Evolutionary conservation across 2,797 vertebrate species (phyloP), one percentile per base, ranked within the genome.

Genomic region (Molossus molossus): DNA sequence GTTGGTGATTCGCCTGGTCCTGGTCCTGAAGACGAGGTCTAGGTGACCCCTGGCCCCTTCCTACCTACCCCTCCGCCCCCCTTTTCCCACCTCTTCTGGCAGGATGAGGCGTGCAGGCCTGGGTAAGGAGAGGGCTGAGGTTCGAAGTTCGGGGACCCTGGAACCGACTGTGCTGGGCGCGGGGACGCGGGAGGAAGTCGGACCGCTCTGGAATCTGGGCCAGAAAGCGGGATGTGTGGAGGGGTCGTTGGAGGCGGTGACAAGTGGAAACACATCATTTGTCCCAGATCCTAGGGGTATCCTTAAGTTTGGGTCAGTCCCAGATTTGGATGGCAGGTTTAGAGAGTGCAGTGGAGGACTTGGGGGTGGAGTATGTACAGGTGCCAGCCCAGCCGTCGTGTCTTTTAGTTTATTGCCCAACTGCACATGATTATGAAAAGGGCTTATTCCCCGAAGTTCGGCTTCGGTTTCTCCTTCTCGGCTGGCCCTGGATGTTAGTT

Each of bases 81-180:
- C 91, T 79, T 73, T 86, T 1, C 33, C 45, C 62, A 86, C 45
- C 5, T 62, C 25, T n/a, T 77, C 86, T 65, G 86, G 81, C 89
- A 91, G 93, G 69, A 96, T 96, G 97, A 95, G 90, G 93, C 96
- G 95, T 91, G 92, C 97, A 87, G 97, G 97, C 96, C 89, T 97
- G 92, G 96, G 96, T 96, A 91, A 96, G 97, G 82, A 83, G 87
- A 90, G 73, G 65, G 50, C 81, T 58, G 72, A 92, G 64, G 45
- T 77, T 95, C 40, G 29, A 94, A 95, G 75, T 92, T 94, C 83
- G 69, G 94, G 85, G 57, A 23, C 29, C 45, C 45, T 33, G 11
- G 45, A 75, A 55, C 80, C 37, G 13, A 13, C 9, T 0, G 11
- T 76, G 27, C 18, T 27, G 50, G 81, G 94, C 23, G 13, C 9